Evolutionary conservation across 2,888 invertebrate genomes (phyloP).

Genomic region (Latheticus oryzae): DNA sequence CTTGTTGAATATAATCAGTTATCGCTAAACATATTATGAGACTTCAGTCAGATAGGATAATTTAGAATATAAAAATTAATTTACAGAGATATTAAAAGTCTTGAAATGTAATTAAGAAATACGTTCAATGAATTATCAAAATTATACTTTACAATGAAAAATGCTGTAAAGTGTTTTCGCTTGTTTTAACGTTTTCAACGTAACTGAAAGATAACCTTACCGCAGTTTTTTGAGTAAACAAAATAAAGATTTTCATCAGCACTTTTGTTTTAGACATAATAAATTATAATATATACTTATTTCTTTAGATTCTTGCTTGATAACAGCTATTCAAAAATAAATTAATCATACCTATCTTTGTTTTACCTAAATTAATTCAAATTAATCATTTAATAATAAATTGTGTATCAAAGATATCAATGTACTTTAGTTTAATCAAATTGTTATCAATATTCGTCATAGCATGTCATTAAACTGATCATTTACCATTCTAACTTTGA

Average conservation of each 20-base stretch:
- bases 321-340: no score
- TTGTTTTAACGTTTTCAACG: conserved; percentile 46
- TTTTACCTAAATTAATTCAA: no score
- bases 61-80: conserved; percentile 47
- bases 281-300: no score
- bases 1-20: no score
- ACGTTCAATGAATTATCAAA: conserved; percentile 49
- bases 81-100: conserved; percentile 43
- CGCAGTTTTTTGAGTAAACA: conserved; percentile 44
- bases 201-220: conserved; percentile 41
- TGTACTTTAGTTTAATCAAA: not conserved
- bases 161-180: conserved; percentile 46
- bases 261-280: no score
- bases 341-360: no score
- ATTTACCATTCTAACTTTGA: conserved; percentile 9
- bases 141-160: conserved; percentile 48
- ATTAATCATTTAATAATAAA: no score
- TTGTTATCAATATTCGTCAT: conserved; percentile 2
- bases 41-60: no score
- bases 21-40: no score
- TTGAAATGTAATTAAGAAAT: conserved; percentile 47
- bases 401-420: no score
- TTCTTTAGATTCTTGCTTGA: no score
- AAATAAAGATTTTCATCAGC: conserved; percentile 25
- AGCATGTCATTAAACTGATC: conserved; percentile 6